These are phyloP conservation scores for Ypsolopha sequella DNA, from an alignment of 2,888 invertebrate species.

Conservation along the genomic window DNA sequence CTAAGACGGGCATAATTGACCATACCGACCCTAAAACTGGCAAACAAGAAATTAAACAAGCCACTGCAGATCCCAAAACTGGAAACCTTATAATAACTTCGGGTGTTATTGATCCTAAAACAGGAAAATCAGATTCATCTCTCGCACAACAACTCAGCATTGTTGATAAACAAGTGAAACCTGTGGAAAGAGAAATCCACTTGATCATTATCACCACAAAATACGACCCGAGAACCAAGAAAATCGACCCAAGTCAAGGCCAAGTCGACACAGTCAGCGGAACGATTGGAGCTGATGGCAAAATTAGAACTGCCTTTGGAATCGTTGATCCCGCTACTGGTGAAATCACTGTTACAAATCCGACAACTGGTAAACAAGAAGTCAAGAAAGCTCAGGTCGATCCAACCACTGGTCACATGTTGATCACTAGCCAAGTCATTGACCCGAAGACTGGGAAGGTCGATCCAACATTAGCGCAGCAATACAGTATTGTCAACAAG, in stretches of 20 bases:
- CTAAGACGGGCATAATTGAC: slow-evolving; percentile 67
- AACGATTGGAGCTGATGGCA: slow-evolving; percentile 61
- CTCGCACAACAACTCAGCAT: slow-evolving; percentile 70
- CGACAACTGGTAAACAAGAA: slow-evolving; percentile 62
- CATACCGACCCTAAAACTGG: slow-evolving; percentile 69
- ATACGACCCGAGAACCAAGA: slow-evolving; percentile 68
- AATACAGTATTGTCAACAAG: slow-evolving; percentile 58
- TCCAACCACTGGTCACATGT: slow-evolving; percentile 67
- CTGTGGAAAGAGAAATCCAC: slow-evolving; percentile 62
- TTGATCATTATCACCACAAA: slow-evolving; percentile 73
- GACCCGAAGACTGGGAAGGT: slow-evolving; percentile 72
- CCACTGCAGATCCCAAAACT: slow-evolving; percentile 64
- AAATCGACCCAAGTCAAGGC: slow-evolving; percentile 52
- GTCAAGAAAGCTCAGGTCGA: slow-evolving; percentile 70
- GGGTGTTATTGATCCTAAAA: slow-evolving; percentile 69
- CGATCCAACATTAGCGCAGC: slow-evolving; percentile 68
- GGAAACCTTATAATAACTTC: slow-evolving; percentile 67
- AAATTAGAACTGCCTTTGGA: slow-evolving; percentile 73
- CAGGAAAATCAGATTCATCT: slow-evolving; percentile 65
- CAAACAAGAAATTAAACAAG: slow-evolving; percentile 69
- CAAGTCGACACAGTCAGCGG: slow-evolving; percentile 71
- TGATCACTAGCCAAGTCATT: slow-evolving; percentile 66
- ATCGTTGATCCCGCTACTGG: slow-evolving; percentile 74
- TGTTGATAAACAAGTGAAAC: slow-evolving; percentile 51
- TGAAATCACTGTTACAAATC: slow-evolving; percentile 55